Evolutionary conservation across 2,113 vertebrate species (phyloP), one percentile per base, ranked within the genome.

Genomic region (Pangasianodon hypophthalmus): DNA sequence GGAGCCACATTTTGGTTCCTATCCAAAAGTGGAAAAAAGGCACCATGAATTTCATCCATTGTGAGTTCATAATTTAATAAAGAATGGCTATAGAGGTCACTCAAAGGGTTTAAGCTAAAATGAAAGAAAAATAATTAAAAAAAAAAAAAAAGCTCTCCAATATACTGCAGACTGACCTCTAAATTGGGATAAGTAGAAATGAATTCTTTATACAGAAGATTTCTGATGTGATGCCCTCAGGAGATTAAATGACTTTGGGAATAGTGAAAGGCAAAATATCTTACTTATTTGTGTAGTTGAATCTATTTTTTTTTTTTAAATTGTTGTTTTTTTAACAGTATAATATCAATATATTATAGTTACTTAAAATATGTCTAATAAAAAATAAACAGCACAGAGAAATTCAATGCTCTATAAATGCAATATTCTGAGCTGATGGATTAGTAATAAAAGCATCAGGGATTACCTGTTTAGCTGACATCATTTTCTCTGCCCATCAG

Each of bases 21-120:
- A 48, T 32, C 1, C 8, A 58, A 88, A 46, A 32, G 19, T 56
- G 32, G 24, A 29, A 37, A 64, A 37, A n/a, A 1, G 56, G 75
- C 24, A 32, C 83, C 79, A 84, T 84, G 44, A 88, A 84, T 88
- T 52, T 37, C 44, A 81, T 32, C 6, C 29, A 58, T 19, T n/a
- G 4, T 81, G 13, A 90, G 73, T 73, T 81, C 54, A 73, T 83
- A 69, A 80, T 82, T 88, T 24, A 90, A 88, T 91, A 58, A 60
- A 19, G 86, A 90, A 85, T 88, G 52, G 69, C 44, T 87, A 48
- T 77, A 90, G 75, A 87, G 88, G 85, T 89, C 88, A 81, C 52
- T n/a, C 79, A 56, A 82, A 80, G 88, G 58, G 67, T 84, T 80
- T 87, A 75, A 84, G 29, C 10, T 87, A 79, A 75, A 87, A 62